These are phyloP conservation scores for Drosophila diplacantha DNA, from an alignment of 2,888 invertebrate genomes.

Conservation along the genomic window DNA sequence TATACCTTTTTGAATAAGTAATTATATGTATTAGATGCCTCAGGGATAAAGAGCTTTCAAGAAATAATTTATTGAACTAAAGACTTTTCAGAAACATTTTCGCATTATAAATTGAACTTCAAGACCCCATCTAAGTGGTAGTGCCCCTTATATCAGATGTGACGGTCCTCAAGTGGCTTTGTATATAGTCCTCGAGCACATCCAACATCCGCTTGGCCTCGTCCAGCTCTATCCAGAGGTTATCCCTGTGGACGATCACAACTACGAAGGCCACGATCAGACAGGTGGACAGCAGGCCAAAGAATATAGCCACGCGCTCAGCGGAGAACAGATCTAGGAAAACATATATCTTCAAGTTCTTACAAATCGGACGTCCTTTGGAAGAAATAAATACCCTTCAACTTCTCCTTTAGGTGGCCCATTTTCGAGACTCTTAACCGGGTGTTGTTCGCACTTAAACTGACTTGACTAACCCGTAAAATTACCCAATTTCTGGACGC, in stretches of 20 bases:
- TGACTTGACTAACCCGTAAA: constrained; percentile 36
- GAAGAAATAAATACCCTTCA: constrained; percentile 46
- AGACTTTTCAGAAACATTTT: background rate
- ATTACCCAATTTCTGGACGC: constrained; percentile 10
- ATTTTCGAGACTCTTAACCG: constrained; percentile 32
- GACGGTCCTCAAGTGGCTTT: constrained; percentile 18
- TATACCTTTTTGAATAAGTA: background rate
- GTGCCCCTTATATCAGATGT: background rate
- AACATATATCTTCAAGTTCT: background rate
- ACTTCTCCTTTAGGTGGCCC: constrained; percentile 35
- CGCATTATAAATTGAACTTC: background rate
- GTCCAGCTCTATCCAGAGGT: constrained; percentile 50
- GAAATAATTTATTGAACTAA: constrained; percentile 1
- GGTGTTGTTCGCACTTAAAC: constrained; percentile 34
- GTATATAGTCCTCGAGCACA: constrained; percentile 59
- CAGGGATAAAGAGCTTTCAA: no score
- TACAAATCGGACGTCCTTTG: background rate
- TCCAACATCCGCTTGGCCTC: constrained; percentile 63
- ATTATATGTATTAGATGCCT: background rate
- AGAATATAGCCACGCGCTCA: constrained; percentile 60
- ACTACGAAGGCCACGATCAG: constrained; percentile 60
- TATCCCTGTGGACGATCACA: constrained; percentile 60
- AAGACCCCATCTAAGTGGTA: background rate
- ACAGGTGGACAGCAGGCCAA: constrained; percentile 60
- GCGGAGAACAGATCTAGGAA: constrained; percentile 53